These are phyloP conservation scores for Bimastos eiseni DNA, from an alignment of 2,888 invertebrate species.

Conservation along the genomic window DNA sequence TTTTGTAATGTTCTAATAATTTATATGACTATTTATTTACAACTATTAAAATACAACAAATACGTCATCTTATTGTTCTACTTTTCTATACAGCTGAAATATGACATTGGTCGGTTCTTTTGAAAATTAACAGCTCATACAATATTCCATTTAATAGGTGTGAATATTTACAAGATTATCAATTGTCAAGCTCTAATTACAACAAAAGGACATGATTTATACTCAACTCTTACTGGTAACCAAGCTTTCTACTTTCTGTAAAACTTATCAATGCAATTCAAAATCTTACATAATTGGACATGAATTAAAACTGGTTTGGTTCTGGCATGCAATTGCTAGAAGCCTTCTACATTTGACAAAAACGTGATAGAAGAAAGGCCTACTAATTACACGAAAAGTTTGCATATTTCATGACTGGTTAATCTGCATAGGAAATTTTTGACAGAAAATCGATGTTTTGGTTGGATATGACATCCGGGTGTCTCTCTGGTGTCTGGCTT, in stretches of 20 bases:
- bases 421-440: background rate
- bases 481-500: background rate
- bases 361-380: too few relatives aligned
- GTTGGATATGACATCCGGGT: background rate
- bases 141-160: background rate
- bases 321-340: too few relatives aligned
- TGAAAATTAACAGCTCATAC: background rate
- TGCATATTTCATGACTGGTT: background rate
- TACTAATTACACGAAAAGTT: too few relatives aligned
- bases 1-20: background rate
- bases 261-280: background rate
- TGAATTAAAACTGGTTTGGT: background rate
- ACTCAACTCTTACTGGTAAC: background rate
- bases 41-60: background rate
- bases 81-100: background rate
- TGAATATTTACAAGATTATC: background rate
- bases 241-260: background rate
- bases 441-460: constrained; percentile 1
- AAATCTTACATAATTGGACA: background rate
- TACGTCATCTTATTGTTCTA: background rate
- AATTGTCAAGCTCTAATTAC: background rate
- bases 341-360: too few relatives aligned
- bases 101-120: background rate
- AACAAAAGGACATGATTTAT: background rate
- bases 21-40: constrained; percentile 13